Base-by-base conservation (phyloP, 2,113 vertebrate species). In the Nettapus auritus region DNA sequence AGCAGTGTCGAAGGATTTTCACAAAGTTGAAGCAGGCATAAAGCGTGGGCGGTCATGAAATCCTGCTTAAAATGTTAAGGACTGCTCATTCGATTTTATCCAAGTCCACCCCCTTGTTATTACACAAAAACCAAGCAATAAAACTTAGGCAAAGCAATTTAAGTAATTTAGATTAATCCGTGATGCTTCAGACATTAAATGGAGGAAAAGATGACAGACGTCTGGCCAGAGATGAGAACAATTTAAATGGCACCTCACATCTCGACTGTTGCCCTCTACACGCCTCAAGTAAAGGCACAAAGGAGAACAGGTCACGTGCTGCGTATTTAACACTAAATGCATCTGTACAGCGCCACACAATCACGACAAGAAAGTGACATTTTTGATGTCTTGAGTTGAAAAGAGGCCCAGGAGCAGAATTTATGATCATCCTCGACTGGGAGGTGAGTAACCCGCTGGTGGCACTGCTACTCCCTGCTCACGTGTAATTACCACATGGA, bases 81-180 rank as follows among this genome's bases (percentile, higher is more conserved):
- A 10, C 33, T 3, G 22, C 48, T 46, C 29, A 8, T 44, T 76
- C 33, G 2, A 8, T 79, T 82, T 81, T 25, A 34, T 3, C 8
- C 21, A 34, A 38, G 9, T 86, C 77, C 50, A 14, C 31, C 46
- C 46, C 46, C 46, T 48, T 48, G 48, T 20, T 73, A 0, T 74
- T 80, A 86, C 69, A 21, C 34, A 31, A 90, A 71, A 79, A 83
- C 77, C 23, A 80, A 71, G 63, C 33, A 74, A 29, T 91, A 34
- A 70, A 20, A 71, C 88, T 83, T 93, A 94, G 90, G 48, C 46
- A 48, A 48, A 48, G 46, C 40, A 40, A 48, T 48, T 21, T 86
- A 70, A 89, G 74, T 62, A 82, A 88, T 85, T 86, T 64, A 67
- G 88, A 78, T 91, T 94, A 83, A 94, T 83, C 91, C 48, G 48